Percentiles rank a stretch among this genome's conserved stretches.
These are phyloP conservation scores for Drosophila sp. DNA, from an alignment of 1,140 invertebrate species.

Conservation along the genomic window DNA sequence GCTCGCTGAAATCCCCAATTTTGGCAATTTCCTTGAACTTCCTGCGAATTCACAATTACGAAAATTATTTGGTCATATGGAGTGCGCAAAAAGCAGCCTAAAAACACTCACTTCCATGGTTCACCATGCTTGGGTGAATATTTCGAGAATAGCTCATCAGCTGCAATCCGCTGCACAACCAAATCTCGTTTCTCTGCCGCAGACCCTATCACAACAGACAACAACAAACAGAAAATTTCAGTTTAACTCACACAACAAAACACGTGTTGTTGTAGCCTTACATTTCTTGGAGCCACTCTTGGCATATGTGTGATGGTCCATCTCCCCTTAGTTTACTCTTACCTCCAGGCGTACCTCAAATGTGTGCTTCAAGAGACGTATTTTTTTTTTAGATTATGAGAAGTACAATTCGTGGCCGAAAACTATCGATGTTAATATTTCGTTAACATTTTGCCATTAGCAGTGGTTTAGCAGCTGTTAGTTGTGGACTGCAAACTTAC, in stretches of 20 bases:
- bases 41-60: slow-evolving; percentile 31
- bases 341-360: neutral
- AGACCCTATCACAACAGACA: slow-evolving; percentile 49
- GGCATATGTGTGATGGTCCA: slow-evolving; percentile 80
- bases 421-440: too few species aligned
- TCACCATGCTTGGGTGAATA: slow-evolving; percentile 56
- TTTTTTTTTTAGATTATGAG: slow-evolving; percentile 1
- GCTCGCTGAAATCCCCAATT: slow-evolving; percentile 70
- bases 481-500: too few species aligned
- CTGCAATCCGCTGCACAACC: slow-evolving; percentile 55
- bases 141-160: slow-evolving; percentile 63
- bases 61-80: neutral
- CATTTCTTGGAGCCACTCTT: slow-evolving; percentile 72
- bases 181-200: slow-evolving; percentile 54
- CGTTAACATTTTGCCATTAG: too few species aligned
- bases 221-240: neutral
- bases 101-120: slow-evolving; percentile 71
- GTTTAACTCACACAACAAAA: neutral
- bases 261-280: slow-evolving; percentile 40
- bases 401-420: neutral
- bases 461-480: too few species aligned
- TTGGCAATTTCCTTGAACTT: slow-evolving; percentile 61
- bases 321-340: slow-evolving; percentile 8
- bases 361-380: neutral
- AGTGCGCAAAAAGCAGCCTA: neutral